A percentile compares a stretch with the other conserved stretches of the same genome.
Conservation (phyloP, 2,113 vertebrate species). For the Scophthalmus maximus region DNA sequence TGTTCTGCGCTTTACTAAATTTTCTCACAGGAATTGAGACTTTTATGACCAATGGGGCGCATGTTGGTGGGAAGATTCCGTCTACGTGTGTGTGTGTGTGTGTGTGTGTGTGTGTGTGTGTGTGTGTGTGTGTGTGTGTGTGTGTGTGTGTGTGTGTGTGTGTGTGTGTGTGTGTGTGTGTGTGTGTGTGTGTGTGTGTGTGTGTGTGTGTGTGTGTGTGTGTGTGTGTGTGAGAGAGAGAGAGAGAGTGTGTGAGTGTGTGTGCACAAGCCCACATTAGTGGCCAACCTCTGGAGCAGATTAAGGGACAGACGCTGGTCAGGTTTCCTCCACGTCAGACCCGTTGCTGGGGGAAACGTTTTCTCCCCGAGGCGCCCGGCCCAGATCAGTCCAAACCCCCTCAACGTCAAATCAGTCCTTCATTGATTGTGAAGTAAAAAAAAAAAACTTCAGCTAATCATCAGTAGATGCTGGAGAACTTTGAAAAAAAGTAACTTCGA, state of each 20-base stretch:
- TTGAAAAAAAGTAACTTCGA: constrained; percentile 13
- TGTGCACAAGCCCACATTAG: constrained; percentile 31
- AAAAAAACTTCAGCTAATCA: constrained; percentile 3
- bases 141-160: constrained; percentile 1
- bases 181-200: constrained; percentile 1
- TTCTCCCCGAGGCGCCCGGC: constrained; percentile 28
- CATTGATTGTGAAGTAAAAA: constrained; percentile 5
- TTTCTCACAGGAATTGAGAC: constrained; percentile 79
- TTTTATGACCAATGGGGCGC: constrained; percentile 76
- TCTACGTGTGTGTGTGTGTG: constrained; percentile 7
- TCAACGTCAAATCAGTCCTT: constrained; percentile 34
- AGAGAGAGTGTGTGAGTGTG: no score
- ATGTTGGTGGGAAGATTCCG: constrained; percentile 67
- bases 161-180: not conserved
- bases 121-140: not conserved
- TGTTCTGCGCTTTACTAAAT: constrained; percentile 79
- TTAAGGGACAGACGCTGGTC: constrained; percentile 51
- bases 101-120: not conserved
- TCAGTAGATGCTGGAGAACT: not conserved
- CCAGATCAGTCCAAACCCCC: constrained; percentile 30
- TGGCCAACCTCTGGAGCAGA: constrained; percentile 59
- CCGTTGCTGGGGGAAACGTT: constrained; percentile 30
- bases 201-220: not conserved
- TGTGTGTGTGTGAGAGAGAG: not conserved
- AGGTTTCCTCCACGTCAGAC: constrained; percentile 62